Conservation (phyloP, 2,797 vertebrate species). For the Menidia menidia region DNA sequence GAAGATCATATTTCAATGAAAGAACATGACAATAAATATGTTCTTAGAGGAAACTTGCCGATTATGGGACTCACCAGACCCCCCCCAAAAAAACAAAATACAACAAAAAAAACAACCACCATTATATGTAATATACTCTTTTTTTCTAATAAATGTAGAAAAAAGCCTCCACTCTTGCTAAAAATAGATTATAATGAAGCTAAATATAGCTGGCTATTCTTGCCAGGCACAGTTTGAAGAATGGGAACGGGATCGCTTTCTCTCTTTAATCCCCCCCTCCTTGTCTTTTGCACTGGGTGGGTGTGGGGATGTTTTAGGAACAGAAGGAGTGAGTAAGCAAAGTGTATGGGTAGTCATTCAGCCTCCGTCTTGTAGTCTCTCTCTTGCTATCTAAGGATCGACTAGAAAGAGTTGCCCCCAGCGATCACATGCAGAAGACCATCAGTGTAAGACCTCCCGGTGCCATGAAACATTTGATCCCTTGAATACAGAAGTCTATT, state of each 20-base stretch:
- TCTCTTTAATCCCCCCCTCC: slow-evolving; percentile 64
- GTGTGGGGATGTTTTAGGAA: slow-evolving; percentile 71
- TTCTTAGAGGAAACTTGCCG: slow-evolving; percentile 82
- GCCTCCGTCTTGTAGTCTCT: slow-evolving; percentile 40
- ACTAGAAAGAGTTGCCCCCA: slow-evolving; percentile 87
- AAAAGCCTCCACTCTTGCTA: slow-evolving; percentile 70
- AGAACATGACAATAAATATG: not conserved
- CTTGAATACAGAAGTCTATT: slow-evolving; percentile 82
- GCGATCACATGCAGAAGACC: slow-evolving; percentile 86
- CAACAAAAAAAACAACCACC: slow-evolving; percentile 33
- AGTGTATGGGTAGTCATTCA: slow-evolving; percentile 87
- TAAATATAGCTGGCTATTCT: slow-evolving; percentile 95
- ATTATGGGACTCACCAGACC: slow-evolving; percentile 84
- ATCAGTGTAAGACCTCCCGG: slow-evolving; percentile 75
- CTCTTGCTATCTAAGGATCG: slow-evolving; percentile 82
- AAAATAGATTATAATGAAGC: slow-evolving; percentile 92
- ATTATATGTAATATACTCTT: slow-evolving; percentile 76
- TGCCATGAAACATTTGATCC: slow-evolving; percentile 91
- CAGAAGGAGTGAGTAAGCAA: slow-evolving; percentile 77
- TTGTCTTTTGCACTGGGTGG: slow-evolving; percentile 82
- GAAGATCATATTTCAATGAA: not conserved
- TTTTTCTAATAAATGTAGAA: slow-evolving; percentile 88
- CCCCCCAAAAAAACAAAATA: slow-evolving; percentile 55
- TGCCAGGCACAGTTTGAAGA: slow-evolving; percentile 95
- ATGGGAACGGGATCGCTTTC: slow-evolving; percentile 90